Evolutionary conservation across 2,113 vertebrate species (phyloP), one percentile per base, ranked within the genome.

Genomic region (Oreochromis tanganicae): DNA sequence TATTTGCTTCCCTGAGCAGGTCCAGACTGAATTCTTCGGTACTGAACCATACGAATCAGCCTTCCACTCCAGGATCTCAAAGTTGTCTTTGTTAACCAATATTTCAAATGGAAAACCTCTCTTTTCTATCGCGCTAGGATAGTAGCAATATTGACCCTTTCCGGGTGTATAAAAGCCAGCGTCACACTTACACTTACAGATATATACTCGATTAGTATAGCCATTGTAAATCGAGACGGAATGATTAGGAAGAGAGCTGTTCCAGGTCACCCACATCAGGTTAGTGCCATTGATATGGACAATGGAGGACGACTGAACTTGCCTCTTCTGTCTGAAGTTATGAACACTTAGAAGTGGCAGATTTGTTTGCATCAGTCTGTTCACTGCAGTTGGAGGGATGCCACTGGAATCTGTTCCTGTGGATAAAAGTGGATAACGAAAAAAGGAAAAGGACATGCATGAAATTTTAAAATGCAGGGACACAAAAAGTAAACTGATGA

Each of bases 181-280:
- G 1, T 56, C 0, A 56, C 55, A 56, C 55, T 27, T 56, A 0
- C 0, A 56, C 55, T 27, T 56, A 56, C 55, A 56, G 0, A 56
- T 56, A 56, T 56, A 27, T 7, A 0, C 0, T 56, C 0, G 21
- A 56, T 24, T 0, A 0, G 10, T 7, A 56, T 55, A 0, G 7
- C 7, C 1, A 19, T 52, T 52, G 4, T 52, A 2, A 19, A 19
- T 1, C 3, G 54, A 55, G 52, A 55, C 16, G 0, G 16, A 2
- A 17, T 48, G 46, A 48, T 48, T 48, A 48, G 46, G 54, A 56
- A 56, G 54, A 56, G 54, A 56, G 3, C 24, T 24, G 0, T 56
- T 13, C 21, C 21, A 56, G 21, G 55, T 27, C 55, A 56, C 55
- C 55, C 55, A 56, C 21, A 27, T 1, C 55, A 56, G 21, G 11